Conservation (phyloP, 2,888 invertebrate species). For the Leptinotarsa tumamoca region DNA sequence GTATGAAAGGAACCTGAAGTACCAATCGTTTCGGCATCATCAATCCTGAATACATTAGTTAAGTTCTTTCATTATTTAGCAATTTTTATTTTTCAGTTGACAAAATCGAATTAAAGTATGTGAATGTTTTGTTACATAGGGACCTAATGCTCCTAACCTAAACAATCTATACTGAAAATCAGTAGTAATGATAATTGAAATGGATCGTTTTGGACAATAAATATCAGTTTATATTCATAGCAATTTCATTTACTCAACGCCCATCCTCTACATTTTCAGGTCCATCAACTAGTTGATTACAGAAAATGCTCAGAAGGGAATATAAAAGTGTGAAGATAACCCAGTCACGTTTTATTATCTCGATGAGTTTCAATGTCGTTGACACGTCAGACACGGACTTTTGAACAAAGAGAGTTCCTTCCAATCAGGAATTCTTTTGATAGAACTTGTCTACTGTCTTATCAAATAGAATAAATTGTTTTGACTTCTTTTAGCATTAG, state of each 20-base stretch:
- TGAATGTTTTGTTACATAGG: too few species aligned
- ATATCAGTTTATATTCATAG: too few species aligned
- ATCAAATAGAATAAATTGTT: background rate
- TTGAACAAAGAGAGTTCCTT: slow-evolving; percentile 15
- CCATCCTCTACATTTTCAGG: background rate
- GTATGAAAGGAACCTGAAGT: too few species aligned
- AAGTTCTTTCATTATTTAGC: too few species aligned
- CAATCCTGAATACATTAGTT: too few species aligned
- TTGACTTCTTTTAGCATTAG: background rate
- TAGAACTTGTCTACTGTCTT: slow-evolving; percentile 19
- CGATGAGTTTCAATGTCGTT: slow-evolving; percentile 27
- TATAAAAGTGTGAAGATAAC: slow-evolving; percentile 21
- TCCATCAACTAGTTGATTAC: background rate
- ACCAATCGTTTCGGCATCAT: too few species aligned
- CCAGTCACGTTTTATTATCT: slow-evolving; percentile 30
- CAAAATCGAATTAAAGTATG: too few species aligned
- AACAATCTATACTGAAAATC: too few species aligned
- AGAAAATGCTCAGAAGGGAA: background rate
- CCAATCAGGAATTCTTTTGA: slow-evolving; percentile 9
- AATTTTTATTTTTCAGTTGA: too few species aligned
- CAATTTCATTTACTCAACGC: background rate
- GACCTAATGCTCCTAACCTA: too few species aligned
- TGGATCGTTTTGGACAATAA: too few species aligned
- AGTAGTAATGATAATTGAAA: too few species aligned
- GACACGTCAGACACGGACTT: background rate